Evolutionary conservation across 2,888 invertebrate species (phyloP), one percentile per base, ranked within the genome.

Genomic region (Timandra comae): DNA sequence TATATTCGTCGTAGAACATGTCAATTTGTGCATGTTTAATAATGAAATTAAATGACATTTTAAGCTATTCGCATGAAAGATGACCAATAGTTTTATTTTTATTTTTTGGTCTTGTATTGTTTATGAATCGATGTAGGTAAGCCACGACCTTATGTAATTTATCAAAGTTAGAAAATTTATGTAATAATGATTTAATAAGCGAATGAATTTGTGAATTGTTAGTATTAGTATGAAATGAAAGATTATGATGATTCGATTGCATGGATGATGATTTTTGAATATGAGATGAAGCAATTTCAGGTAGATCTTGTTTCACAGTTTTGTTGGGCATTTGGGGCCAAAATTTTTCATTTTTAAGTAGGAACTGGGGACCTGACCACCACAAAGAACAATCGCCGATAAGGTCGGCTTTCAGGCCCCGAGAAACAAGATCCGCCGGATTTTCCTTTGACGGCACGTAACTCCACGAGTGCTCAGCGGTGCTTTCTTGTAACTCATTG

Each of bases 371-470:
- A 7, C 49, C 45, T 1, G 33, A 7, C 48, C 46, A 55, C 53
- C 54, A 56, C 8, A 53, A 29, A 1, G 23, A 7, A 5, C 22
- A 36, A 1, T 23, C 12, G 25, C 34, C 34, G 30, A 52, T 42
- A 6, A n/a, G 11, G 21, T 45, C 40, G 35, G 50, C 48, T 23
- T 26, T 42, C 19, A 48, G 21, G 12, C 52, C 51, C 1, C 53
- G 49, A 30, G 53, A 50, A 31, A 38, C 35, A 3, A 56, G 35
- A 36, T 56, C 58, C 3, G 52, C 51, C n/a, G n/a, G n/a, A n/a
- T n/a, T n/a, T n/a, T n/a, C n/a, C n/a, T n/a, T n/a, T n/a, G n/a
- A n/a, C n/a, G n/a, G n/a, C n/a, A n/a, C n/a, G n/a, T n/a, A n/a
- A n/a, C n/a, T n/a, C n/a, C n/a, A n/a, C n/a, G n/a, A n/a, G n/a